A percentile compares a stretch with the other conserved stretches of the same genome.
phyloP scores from a whole-genome alignment of 2,797 vertebrate species.

The Morelia viridis region DNA sequence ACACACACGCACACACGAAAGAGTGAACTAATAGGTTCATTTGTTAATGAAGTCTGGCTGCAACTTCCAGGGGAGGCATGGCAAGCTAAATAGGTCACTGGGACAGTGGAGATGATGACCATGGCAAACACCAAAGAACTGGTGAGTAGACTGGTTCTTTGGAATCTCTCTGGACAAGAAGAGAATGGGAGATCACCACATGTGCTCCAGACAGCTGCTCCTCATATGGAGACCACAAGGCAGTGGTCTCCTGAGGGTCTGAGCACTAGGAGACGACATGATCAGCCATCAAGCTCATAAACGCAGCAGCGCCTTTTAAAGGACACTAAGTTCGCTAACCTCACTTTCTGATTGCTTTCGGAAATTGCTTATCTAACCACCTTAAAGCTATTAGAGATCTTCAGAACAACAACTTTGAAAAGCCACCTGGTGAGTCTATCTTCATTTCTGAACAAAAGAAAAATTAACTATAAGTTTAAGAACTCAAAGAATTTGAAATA shows the following conservation, averaged over 20 bases:
- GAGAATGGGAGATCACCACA: background rate
- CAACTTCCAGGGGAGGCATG: background rate
- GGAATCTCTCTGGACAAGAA: background rate
- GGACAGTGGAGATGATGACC: background rate
- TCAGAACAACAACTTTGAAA: background rate
- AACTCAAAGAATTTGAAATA: background rate
- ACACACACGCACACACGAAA: background rate
- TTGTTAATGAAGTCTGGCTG: background rate
- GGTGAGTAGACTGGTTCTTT: background rate
- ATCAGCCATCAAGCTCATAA: background rate
- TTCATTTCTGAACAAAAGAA: background rate
- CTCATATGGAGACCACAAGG: background rate
- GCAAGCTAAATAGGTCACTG: background rate
- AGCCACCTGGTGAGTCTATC: background rate
- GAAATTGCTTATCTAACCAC: background rate
- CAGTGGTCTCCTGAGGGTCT: background rate
- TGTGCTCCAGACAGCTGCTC: background rate
- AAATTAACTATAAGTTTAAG: background rate
- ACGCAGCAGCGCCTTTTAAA: background rate
- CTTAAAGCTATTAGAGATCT: background rate
- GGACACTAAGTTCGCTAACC: background rate
- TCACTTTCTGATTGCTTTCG: background rate
- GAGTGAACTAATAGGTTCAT: background rate
- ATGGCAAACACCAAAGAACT: background rate
- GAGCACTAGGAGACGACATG: background rate